Base-by-base conservation (phyloP, 2,113 vertebrate species). In the Aegotheles bennettii region DNA sequence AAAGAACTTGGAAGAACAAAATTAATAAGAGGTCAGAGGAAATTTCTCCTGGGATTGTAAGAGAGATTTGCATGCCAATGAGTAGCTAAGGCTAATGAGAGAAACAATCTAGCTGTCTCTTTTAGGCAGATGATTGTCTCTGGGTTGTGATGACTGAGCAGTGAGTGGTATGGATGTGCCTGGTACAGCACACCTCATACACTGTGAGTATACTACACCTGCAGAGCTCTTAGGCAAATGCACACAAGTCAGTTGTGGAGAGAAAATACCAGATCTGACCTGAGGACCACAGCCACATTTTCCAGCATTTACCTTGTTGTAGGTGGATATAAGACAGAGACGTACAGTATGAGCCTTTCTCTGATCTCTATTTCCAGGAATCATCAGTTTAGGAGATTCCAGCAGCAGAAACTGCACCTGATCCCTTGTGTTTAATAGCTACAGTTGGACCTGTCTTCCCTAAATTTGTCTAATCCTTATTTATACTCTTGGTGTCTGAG, bases 401-500 rank as follows among this genome's bases (percentile, higher is more conserved):
- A 81, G 67, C 23, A 64, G 33, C 56, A 78, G 64, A 53, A 89
- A 64, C 23, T 50, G 12, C 24, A 60, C 33, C 28, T 59, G 50
- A 38, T 77, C 26, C 38, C 11, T 47, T 84, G 50, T 9, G 13
- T 85, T 73, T 69, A 83, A 65, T 53, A 92, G 57, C 43, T 61
- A 65, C 1, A 2, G 54, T 70, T 54, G 35, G 59, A 90, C 26
- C 16, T 51, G 23, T 31, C 51, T 86, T 86, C 51, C 38, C 35
- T 60, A 78, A 81, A 86, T 84, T 92, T 94, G 42, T 78, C 56
- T 92, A 71, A 86, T 89, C 76, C 28, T 38, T 94, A 67, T 84
- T 93, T 90, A 75, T 67, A 61, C 14, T 33, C 59, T 51, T 42
- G 17, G 36, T 91, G 48, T 68, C 67, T 91, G 75, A 94, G 38